These are phyloP conservation scores for Eira barbara DNA, from an alignment of 2,113 vertebrate genomes.

Conservation along the genomic window DNA sequence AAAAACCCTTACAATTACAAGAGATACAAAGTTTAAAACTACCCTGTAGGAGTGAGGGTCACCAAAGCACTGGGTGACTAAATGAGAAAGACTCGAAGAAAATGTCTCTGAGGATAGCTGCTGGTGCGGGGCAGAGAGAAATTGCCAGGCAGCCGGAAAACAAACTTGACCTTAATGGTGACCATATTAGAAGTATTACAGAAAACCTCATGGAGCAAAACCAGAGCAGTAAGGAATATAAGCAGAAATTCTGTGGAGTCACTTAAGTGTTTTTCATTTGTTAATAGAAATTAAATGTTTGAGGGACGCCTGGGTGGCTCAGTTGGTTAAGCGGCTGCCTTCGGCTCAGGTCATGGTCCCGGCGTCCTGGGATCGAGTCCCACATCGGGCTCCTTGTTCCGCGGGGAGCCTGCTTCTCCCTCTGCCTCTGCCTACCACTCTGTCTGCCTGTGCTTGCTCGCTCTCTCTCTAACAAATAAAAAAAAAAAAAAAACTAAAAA, in stretches of 20 bases:
- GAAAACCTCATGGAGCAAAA: background rate
- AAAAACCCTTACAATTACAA: background rate
- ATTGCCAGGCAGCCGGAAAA: constrained; percentile 44
- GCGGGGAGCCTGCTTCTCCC: no score
- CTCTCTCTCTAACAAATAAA: no score
- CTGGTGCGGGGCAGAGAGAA: background rate
- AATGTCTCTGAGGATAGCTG: background rate
- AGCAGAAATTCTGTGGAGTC: background rate
- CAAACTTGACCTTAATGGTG: constrained; percentile 28
- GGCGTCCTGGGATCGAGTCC: no score
- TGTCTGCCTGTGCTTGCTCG: no score
- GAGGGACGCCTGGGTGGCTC: no score
- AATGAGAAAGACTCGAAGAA: constrained; percentile 28
- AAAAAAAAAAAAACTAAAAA: no score
- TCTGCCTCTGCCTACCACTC: no score
- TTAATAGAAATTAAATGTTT: background rate
- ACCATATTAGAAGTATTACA: background rate
- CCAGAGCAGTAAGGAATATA: background rate
- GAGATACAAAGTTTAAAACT: constrained; percentile 50
- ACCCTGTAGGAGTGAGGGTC: constrained; percentile 29
- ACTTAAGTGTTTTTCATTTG: background rate
- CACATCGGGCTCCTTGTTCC: no score
- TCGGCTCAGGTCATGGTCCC: no score
- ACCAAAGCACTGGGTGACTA: constrained; percentile 41
- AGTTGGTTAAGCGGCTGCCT: no score